These are phyloP conservation scores for Gobio gobio DNA, from an alignment of 2,113 vertebrate species.

Conservation along the genomic window DNA sequence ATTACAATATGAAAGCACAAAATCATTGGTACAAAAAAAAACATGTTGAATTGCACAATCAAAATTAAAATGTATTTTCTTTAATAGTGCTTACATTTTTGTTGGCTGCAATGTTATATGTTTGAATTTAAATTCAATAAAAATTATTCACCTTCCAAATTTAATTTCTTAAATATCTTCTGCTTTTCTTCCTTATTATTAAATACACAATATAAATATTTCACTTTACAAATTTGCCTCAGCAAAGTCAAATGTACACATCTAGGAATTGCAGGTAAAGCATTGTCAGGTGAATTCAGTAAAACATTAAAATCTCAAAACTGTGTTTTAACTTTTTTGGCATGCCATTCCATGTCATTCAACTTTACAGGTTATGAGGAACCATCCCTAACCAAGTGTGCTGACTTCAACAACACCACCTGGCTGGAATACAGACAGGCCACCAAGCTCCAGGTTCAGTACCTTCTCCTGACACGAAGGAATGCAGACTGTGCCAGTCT, in stretches of 20 bases:
- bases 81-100: background rate
- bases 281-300: background rate
- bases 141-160: background rate
- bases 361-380: slow-evolving; percentile 55
- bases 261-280: background rate
- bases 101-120: background rate
- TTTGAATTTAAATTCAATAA: background rate
- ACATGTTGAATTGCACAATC: background rate
- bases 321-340: background rate
- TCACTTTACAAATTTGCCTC: background rate
- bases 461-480: slow-evolving; percentile 82
- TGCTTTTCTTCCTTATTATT: background rate
- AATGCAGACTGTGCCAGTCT: slow-evolving; percentile 78
- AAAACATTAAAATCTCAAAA: background rate
- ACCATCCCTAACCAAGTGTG: slow-evolving; percentile 55
- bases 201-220: background rate
- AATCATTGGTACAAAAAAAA: background rate
- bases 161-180: background rate
- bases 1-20: background rate
- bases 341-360: background rate
- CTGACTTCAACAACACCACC: slow-evolving; percentile 70
- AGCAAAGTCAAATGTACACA: background rate
- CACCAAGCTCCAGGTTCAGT: slow-evolving; percentile 78
- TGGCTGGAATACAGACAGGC: slow-evolving; percentile 66
- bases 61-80: background rate